A percentile compares a stretch with the other conserved stretches of the same genome.
phyloP scores from a whole-genome alignment of 1,140 invertebrate species.

The Drosophila sturtevanti region DNA sequence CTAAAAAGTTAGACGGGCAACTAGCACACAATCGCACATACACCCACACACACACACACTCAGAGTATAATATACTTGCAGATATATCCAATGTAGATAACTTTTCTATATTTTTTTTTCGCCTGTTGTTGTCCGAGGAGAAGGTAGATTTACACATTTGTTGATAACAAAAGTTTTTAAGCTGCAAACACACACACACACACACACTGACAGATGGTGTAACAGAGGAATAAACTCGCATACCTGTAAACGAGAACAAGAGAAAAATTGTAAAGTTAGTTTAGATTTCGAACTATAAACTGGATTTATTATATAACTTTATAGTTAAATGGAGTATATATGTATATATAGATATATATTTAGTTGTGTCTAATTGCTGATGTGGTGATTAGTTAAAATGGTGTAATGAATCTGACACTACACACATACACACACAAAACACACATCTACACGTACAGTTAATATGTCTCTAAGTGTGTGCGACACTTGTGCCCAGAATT shows the following conservation, averaged over 20 bases:
- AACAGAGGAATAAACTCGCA: neutral
- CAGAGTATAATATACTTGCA: neutral
- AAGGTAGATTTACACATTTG: constrained; percentile 76
- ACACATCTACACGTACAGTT: neutral
- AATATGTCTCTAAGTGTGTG: constrained; percentile 29
- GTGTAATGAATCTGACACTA: neutral
- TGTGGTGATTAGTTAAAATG: constrained; percentile 6
- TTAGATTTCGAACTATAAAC: neutral
- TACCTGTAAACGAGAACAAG: constrained; percentile 39
- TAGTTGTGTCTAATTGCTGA: neutral
- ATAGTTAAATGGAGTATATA: neutral
- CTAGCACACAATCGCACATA: constrained; percentile 29
- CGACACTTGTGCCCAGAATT: constrained; percentile 1
- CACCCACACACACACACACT: neutral
- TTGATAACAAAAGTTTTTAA: constrained; percentile 77
- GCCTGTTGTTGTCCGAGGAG: neutral
- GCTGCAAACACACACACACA: constrained; percentile 69
- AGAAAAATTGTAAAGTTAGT: neutral
- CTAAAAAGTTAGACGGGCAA: constrained; percentile 70
- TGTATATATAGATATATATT: neutral
- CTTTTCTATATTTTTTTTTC: constrained; percentile 50
- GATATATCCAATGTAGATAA: constrained; percentile 28
- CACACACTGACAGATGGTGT: constrained; percentile 44
- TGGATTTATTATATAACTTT: neutral
- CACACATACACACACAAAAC: neutral